A percentile compares a stretch with the other conserved stretches of the same genome.
These are phyloP conservation scores for Gasteruption jaculator DNA, from an alignment of 2,888 invertebrate species.

Conservation along the genomic window DNA sequence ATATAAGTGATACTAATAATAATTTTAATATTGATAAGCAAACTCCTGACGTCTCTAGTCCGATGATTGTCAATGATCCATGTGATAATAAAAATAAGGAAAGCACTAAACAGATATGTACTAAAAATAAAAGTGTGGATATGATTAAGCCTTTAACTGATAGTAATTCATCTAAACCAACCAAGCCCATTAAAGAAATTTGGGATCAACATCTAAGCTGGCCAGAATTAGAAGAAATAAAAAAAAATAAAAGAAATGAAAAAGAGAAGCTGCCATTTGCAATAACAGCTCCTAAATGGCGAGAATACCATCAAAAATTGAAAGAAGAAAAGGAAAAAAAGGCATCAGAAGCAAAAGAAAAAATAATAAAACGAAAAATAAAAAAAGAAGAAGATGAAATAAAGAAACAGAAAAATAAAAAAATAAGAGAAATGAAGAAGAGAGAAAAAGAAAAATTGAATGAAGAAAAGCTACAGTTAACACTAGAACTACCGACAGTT, in stretches of 20 bases:
- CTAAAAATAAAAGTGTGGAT: neutral
- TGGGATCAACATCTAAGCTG: slow-evolving; percentile 1
- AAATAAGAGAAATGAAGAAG: slow-evolving; percentile 1
- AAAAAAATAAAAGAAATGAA: neutral
- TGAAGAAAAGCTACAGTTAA: too few species aligned
- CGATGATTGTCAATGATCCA: too few species aligned
- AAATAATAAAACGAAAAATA: neutral
- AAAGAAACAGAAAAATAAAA: slow-evolving; percentile 1
- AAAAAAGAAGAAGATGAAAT: slow-evolving; percentile 4
- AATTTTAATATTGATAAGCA: neutral
- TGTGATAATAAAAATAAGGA: too few species aligned
- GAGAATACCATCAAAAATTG: neutral
- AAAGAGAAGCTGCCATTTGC: slow-evolving; percentile 1
- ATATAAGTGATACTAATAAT: neutral
- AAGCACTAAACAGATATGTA: too few species aligned
- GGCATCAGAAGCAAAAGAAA: neutral
- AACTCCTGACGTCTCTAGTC: too few species aligned
- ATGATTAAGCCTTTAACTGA: neutral
- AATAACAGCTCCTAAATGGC: neutral
- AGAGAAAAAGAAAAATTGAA: too few species aligned
- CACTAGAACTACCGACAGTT: too few species aligned
- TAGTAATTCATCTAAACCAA: slow-evolving; percentile 1
- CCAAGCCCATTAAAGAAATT: neutral
- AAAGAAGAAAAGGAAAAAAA: slow-evolving; percentile 5
- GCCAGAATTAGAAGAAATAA: neutral